Evolutionary conservation across 1,140 invertebrate genomes (phyloP).

Genomic region (Macrosteles quadrilineatus): DNA sequence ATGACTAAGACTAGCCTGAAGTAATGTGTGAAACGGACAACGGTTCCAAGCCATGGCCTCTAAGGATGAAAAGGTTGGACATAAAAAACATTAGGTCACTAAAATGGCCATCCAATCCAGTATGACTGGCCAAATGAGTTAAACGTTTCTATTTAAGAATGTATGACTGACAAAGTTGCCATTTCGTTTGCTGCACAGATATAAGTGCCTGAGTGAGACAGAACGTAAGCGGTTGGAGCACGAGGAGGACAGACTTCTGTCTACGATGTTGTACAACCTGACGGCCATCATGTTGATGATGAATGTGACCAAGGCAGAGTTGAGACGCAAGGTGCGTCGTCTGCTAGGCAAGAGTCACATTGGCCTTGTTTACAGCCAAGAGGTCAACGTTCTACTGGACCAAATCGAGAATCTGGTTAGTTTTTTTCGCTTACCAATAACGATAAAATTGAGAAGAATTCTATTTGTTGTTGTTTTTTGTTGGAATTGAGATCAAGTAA

Average conservation of each 20-base stretch:
- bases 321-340: conserved; percentile 90
- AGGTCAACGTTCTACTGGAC: conserved; percentile 95
- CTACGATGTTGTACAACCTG: conserved; percentile 95
- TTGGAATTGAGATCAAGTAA: neutral
- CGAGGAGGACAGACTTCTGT: conserved; percentile 95
- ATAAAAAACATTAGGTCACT: no score
- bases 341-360: conserved; percentile 98
- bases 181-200: conserved; percentile 62
- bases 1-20: no score
- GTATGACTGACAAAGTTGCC: no score
- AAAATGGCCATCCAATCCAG: no score
- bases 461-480: neutral
- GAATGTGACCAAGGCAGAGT: conserved; percentile 80
- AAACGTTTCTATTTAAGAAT: no score
- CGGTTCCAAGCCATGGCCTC: no score
- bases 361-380: conserved; percentile 94
- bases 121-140: no score
- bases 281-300: conserved; percentile 97
- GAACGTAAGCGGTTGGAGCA: conserved; percentile 96
- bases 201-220: conserved; percentile 89
- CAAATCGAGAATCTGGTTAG: conserved; percentile 92
- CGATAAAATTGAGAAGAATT: no score
- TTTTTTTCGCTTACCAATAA: conserved; percentile 35
- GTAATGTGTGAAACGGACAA: no score
- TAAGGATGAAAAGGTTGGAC: no score